Evolutionary conservation across 2,888 invertebrate genomes (phyloP), one percentile per base, ranked within the genome.

Genomic region (Sphaeridia pumilis): DNA sequence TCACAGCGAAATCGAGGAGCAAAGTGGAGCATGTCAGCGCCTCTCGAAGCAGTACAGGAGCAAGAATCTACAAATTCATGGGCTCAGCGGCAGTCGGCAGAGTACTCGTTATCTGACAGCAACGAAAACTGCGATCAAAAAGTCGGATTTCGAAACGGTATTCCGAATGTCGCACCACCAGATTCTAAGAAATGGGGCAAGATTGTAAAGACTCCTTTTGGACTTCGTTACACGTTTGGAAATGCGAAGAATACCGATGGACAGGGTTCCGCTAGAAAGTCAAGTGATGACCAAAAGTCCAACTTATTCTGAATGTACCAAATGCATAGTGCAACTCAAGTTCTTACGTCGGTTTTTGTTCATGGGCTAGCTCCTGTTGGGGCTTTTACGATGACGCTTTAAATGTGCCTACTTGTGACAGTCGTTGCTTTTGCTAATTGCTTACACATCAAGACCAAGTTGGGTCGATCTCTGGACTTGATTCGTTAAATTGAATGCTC

Each of bases 1-100:
- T 83, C 83, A 27, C 83, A 84, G 41, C 42, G 64, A 36, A 64
- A 57, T 49, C 53, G 60, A 7, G 61, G 62, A 34, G 58, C 60
- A 1, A 64, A 62, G 43, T 62, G 60, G 60, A 59, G 59, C 12
- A 57, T 59, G 31, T 58, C 58, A 22, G 57, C 59, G 5, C 60
- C 58, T 46, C 46, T 64, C 25, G 59, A 58, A 42, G 58, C 60
- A 28, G 59, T 60, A 7, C 58, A 57, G 43, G 64, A 64, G 41
- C 59, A 59, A 28, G 57, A 58, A 38, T 55, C 61, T 4, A 58
- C 58, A 43, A 62, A 61, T 53, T 61, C 62, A 2, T 64, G 64
- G 62, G 57, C 52, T 43, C 59, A 62, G 20, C 22, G 50, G 26
- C 28, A 45, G 36, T 50, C 50, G n/a, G 50, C 50, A 5, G 50